phyloP scores from a whole-genome alignment of 1,140 invertebrate species.

The Euschistus heros region DNA sequence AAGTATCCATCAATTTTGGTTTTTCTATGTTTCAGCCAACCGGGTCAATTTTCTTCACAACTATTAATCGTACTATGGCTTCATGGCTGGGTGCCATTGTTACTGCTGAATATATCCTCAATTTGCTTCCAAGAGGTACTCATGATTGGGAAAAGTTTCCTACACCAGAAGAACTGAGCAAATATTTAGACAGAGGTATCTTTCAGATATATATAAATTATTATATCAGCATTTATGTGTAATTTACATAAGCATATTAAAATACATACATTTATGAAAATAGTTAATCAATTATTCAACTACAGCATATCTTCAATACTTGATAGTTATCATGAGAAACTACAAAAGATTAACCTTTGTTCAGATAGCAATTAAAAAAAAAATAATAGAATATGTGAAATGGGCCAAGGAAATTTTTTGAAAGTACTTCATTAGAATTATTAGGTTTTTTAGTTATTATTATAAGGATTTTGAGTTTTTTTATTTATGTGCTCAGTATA shows the following conservation, averaged over 20 bases:
- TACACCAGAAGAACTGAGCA: not conserved
- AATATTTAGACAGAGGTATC: slow-evolving; percentile 10
- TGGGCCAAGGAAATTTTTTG: too few relatives aligned
- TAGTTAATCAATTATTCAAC: not conserved
- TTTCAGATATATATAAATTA: not conserved
- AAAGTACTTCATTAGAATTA: too few relatives aligned
- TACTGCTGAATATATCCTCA: slow-evolving; percentile 18
- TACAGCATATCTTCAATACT: not conserved
- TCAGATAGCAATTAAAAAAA: not conserved
- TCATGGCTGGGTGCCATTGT: slow-evolving; percentile 16
- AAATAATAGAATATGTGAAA: not conserved
- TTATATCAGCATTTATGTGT: too few relatives aligned
- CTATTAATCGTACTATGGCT: slow-evolving; percentile 15
- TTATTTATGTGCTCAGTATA: too few relatives aligned
- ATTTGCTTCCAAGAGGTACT: slow-evolving; percentile 12
- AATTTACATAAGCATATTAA: too few relatives aligned
- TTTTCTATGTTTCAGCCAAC: slow-evolving; percentile 12
- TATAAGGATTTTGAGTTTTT: too few relatives aligned
- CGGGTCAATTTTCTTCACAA: slow-evolving; percentile 21
- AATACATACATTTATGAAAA: not conserved
- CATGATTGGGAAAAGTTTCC: slow-evolving; percentile 21
- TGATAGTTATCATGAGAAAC: not conserved
- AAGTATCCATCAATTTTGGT: not conserved
- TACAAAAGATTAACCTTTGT: not conserved
- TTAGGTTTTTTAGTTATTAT: too few relatives aligned